Base-by-base conservation (phyloP, 2,888 invertebrate genomes). In the Rosalia funebris region DNA sequence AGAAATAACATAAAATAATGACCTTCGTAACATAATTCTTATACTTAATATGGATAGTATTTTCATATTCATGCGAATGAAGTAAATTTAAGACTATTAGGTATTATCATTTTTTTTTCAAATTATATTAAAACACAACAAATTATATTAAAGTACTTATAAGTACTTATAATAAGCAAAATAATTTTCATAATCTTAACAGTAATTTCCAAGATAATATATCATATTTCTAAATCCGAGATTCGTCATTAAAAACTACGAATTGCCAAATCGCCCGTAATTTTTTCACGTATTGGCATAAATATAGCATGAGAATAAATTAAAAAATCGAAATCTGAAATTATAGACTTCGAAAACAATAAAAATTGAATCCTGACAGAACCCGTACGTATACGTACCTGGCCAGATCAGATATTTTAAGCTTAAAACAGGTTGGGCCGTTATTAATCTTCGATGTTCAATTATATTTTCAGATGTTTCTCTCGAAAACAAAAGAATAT, bases 291-390 rank as follows among this genome's bases (percentile, higher is more conserved):
- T 78, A 76, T 70, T 62, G 63, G 72, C 68, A 71, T 77, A 78
- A 78, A 77, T 74, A 77, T 70, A 76, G 76, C 71, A 73, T 74
- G 68, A 65, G 74, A 73, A 75, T 76, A 63, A 66, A 66, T 75
- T 75, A 69, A 75, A 77, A 77, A 77, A 75, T 76, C 75, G 75
- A 77, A 78, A 76, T 77, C 71, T 75, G 66, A 78, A 78, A 78
- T 78, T 77, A 78, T 76, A 78, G 77, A 71, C 73, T 68, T 71
- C 65, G 72, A 72, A 71, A 71, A 71, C 72, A 71, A 71, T 77
- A 76, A 77, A 77, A 76, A 76, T 77, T 70, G 75, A 76, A 77
- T 75, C 68, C 67, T 66, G 70, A 72, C 73, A 71, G 67, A 69
- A 48, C 45, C 16, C 37, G 31, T 14, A 32, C 25, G 15, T 45